Conservation (phyloP, 2,888 invertebrate species). For the Nemotelus nigrinus region DNA sequence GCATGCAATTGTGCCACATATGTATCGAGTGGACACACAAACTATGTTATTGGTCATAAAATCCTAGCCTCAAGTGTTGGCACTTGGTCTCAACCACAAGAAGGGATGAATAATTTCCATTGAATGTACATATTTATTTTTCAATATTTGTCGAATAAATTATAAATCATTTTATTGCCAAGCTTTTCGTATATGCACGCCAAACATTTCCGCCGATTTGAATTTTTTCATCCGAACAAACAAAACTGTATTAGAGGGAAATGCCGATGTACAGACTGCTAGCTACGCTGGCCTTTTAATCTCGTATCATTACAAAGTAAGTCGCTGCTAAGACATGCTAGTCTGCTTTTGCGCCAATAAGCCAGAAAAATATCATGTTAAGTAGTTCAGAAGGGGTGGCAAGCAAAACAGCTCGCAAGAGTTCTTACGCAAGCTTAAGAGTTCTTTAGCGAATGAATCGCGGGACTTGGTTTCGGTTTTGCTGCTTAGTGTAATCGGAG, state of each 20-base stretch:
- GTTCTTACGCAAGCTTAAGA: slow-evolving; percentile 12
- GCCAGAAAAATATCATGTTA: background rate
- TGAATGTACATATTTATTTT: slow-evolving; percentile 27
- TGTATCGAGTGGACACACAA: background rate
- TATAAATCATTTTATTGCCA: slow-evolving; percentile 33
- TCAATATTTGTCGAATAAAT: slow-evolving; percentile 3
- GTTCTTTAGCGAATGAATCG: background rate
- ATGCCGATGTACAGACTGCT: background rate
- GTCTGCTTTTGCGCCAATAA: background rate
- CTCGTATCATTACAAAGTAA: slow-evolving; percentile 6
- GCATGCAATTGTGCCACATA: slow-evolving; percentile 2
- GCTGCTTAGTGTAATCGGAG: background rate
- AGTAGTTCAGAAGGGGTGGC: background rate
- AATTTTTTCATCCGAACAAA: background rate
- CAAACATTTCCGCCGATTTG: slow-evolving; percentile 23
- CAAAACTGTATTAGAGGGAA: background rate
- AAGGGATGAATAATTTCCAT: background rate
- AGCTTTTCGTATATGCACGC: background rate
- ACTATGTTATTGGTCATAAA: slow-evolving; percentile 30
- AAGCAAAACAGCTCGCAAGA: background rate
- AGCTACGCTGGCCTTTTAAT: background rate
- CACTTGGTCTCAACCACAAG: background rate
- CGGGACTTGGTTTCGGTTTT: background rate
- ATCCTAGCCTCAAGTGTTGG: slow-evolving; percentile 8
- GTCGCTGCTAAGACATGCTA: background rate